A percentile compares a stretch with the other conserved stretches of the same genome.
These are phyloP conservation scores for Criorhina ranunculi DNA, from an alignment of 2,888 invertebrate species.

Conservation along the genomic window DNA sequence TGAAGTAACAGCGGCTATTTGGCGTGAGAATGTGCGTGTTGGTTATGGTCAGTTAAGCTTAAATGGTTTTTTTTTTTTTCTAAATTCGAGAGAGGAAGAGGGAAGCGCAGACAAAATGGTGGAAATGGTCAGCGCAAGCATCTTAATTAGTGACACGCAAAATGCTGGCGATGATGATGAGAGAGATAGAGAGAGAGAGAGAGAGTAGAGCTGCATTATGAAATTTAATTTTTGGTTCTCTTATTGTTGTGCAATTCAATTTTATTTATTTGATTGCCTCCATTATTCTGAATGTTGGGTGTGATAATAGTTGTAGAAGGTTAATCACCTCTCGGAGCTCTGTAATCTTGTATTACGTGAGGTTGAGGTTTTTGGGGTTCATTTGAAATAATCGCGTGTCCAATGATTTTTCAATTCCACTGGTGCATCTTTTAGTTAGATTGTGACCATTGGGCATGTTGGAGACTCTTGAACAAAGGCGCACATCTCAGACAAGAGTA, in stretches of 20 bases:
- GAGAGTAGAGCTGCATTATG: conserved; percentile 22
- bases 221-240: conserved; percentile 29
- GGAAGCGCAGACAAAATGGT: conserved; percentile 37
- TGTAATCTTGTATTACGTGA: no score
- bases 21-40: conserved; percentile 57
- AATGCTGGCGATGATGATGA: conserved; percentile 35
- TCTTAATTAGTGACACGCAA: conserved; percentile 70
- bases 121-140: conserved; percentile 53
- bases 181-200: conserved; percentile 17
- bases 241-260: conserved; percentile 32
- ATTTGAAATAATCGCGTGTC: no score
- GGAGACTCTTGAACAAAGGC: no score
- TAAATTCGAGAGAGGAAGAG: conserved; percentile 28
- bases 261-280: conserved; percentile 14
- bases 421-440: no score
- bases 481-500: no score
- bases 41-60: conserved; percentile 65
- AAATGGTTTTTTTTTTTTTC: conserved; percentile 47
- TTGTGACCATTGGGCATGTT: no score
- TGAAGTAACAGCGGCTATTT: conserved; percentile 44
- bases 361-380: no score
- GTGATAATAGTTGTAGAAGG: conserved; percentile 41
- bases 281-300: conserved; percentile 12
- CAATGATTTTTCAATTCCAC: no score
- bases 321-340: conserved; percentile 36